Percentiles rank a stretch among this genome's conserved stretches.
These are phyloP conservation scores for Cricetomys ansorgei DNA, from an alignment of 2,113 vertebrate species.

Conservation along the genomic window DNA sequence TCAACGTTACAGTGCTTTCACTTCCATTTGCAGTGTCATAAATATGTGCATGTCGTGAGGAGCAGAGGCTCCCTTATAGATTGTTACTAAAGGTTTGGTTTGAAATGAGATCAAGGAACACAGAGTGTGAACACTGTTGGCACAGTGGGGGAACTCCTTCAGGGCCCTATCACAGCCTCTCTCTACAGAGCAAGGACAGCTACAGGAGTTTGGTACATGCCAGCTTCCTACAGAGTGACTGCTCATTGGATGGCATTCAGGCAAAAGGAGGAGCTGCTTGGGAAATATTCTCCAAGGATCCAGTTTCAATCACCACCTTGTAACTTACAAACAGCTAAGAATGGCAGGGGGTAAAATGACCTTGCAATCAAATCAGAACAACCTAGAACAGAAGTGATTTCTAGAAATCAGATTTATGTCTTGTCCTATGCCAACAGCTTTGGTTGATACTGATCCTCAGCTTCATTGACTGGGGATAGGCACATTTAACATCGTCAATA, in stretches of 20 bases:
- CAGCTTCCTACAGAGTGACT: neutral
- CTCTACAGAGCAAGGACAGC: too few species aligned
- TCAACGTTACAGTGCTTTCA: neutral
- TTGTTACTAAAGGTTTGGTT: neutral
- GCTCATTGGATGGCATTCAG: neutral
- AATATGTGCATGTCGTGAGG: neutral
- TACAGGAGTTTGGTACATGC: fast-evolving
- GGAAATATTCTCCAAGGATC: slow-evolving; percentile 52
- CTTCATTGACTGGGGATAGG: neutral
- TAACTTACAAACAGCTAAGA: slow-evolving; percentile 34
- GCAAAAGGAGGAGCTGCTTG: slow-evolving; percentile 21
- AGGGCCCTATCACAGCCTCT: neutral
- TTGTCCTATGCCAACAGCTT: neutral
- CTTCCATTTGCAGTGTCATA: neutral
- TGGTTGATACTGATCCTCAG: slow-evolving; percentile 47
- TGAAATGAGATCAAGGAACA: neutral
- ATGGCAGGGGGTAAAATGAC: slow-evolving; percentile 30
- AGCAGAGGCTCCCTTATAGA: slow-evolving; percentile 49
- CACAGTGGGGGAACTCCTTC: fast-evolving
- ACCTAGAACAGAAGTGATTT: slow-evolving; percentile 15
- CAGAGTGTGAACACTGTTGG: neutral
- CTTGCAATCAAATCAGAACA: slow-evolving; percentile 17
- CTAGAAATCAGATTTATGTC: slow-evolving; percentile 49
- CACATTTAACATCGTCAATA: neutral
- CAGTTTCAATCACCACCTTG: slow-evolving; percentile 22